Percentiles rank a stretch among this genome's conserved stretches.
Evolutionary conservation across 2,888 invertebrate species (phyloP).

Genomic region (Drosophila antonietae): DNA sequence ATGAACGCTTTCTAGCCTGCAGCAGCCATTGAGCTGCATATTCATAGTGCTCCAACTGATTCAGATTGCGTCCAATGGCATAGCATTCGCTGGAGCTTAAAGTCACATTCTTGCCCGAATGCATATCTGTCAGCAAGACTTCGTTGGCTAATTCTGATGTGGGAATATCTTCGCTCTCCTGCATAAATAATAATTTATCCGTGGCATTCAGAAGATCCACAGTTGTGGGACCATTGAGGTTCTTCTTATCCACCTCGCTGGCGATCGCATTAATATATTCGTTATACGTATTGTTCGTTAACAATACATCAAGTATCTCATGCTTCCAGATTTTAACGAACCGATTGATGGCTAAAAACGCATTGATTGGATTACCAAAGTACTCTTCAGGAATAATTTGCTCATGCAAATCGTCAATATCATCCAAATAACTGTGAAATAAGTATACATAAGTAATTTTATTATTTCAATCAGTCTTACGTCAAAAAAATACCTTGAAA

Average conservation of each 20-base stretch:
- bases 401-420: slow-evolving; percentile 30
- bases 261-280: slow-evolving; percentile 8
- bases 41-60: slow-evolving; percentile 30
- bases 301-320: slow-evolving; percentile 48
- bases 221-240: slow-evolving; percentile 79
- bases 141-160: slow-evolving; percentile 93
- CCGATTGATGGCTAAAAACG: slow-evolving; percentile 58
- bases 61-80: slow-evolving; percentile 55
- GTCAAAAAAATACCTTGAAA: slow-evolving; percentile 39
- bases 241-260: not conserved
- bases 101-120: slow-evolving; percentile 77
- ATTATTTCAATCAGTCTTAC: too few relatives aligned
- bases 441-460: not conserved
- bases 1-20: slow-evolving; percentile 36
- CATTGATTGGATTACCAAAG: slow-evolving; percentile 68
- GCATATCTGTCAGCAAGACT: slow-evolving; percentile 89
- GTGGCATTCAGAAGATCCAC: slow-evolving; percentile 97
- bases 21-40: slow-evolving; percentile 71
- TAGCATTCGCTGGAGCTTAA: slow-evolving; percentile 70
- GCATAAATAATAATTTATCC: slow-evolving; percentile 93
- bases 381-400: slow-evolving; percentile 26
- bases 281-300: slow-evolving; percentile 8
- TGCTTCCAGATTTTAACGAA: slow-evolving; percentile 65
- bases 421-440: slow-evolving; percentile 39
- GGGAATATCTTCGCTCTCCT: slow-evolving; percentile 94